A percentile compares a stretch with the other conserved stretches of the same genome.
These are phyloP conservation scores for Athene noctua DNA, from an alignment of 2,113 vertebrate genomes.

Conservation along the genomic window DNA sequence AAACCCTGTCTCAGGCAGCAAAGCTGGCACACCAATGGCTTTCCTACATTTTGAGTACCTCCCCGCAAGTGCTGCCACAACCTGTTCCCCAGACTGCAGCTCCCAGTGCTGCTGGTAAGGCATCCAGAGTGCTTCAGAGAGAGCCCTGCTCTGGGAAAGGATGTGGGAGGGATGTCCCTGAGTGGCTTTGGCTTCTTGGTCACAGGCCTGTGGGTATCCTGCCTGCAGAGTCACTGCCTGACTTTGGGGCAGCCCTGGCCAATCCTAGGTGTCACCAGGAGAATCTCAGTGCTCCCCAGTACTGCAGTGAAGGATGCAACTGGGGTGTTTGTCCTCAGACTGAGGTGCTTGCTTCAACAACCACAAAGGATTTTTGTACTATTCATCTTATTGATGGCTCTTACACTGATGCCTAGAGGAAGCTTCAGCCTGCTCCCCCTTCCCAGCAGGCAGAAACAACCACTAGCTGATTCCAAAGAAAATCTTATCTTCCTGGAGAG, in stretches of 20 bases:
- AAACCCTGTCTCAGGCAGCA: background rate
- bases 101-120: background rate
- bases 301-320: background rate
- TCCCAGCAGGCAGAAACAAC: background rate
- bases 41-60: background rate
- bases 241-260: background rate
- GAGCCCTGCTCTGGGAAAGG: background rate
- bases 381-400: background rate
- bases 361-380: background rate
- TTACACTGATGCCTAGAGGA: background rate
- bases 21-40: background rate
- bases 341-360: background rate
- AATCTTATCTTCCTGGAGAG: background rate
- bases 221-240: background rate
- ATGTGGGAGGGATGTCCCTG: background rate
- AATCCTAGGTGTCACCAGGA: background rate
- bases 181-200: background rate
- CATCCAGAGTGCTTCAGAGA: background rate
- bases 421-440: background rate
- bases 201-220: background rate
- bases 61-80: accelerated
- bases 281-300: background rate
- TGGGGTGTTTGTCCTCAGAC: background rate
- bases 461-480: background rate
- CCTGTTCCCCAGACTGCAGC: background rate